phyloP scores from a whole-genome alignment of 2,113 vertebrate genomes.

The Alouatta palliata region DNA sequence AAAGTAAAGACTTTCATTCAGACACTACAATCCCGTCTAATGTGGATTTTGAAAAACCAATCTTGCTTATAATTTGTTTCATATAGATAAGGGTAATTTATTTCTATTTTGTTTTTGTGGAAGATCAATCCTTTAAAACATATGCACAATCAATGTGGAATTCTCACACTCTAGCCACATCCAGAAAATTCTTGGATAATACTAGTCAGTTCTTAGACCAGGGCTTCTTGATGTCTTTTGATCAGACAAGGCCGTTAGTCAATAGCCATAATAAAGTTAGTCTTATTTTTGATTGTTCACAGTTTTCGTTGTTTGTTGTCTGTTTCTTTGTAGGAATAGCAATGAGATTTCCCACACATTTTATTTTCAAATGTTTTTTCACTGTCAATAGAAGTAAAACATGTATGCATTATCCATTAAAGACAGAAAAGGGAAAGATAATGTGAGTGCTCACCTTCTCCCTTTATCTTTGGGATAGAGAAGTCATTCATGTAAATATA shows the following conservation, averaged over 20 bases:
- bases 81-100: constrained; percentile 45
- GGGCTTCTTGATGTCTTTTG: constrained; percentile 1
- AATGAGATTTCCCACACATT: neutral
- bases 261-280: neutral
- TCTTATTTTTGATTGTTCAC: neutral
- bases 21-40: constrained; percentile 75
- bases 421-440: neutral
- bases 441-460: neutral
- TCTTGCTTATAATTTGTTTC: constrained; percentile 50
- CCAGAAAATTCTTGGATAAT: constrained; percentile 20
- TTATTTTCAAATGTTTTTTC: neutral
- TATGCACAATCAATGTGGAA: constrained; percentile 55
- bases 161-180: constrained; percentile 61
- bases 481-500: neutral
- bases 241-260: constrained; percentile 13
- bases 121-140: constrained; percentile 61
- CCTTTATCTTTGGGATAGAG: neutral
- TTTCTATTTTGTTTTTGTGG: constrained; percentile 62
- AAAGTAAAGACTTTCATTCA: constrained; percentile 81
- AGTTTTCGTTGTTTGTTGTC: neutral
- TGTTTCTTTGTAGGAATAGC: neutral
- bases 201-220: no score
- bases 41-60: constrained; percentile 62
- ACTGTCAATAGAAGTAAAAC: neutral
- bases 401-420: neutral